Evolutionary conservation across 2,888 invertebrate species (phyloP), one percentile per base, ranked within the genome.

Genomic region (Hyles lineata): DNA sequence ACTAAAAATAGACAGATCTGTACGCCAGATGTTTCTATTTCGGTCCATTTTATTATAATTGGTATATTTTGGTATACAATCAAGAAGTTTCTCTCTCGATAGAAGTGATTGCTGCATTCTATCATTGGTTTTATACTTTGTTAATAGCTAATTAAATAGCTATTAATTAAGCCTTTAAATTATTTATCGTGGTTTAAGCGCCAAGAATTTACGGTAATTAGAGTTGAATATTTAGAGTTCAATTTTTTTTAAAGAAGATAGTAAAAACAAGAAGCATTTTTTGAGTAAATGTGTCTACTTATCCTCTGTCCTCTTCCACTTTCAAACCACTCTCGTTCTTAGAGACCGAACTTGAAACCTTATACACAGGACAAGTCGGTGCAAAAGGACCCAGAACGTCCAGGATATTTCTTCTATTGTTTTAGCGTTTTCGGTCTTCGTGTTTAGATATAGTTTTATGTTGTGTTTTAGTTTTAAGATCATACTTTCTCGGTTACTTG

Each of bases 361-460:
- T 79, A 71, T 87, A 90, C 89, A 83, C 78, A 89, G 90, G 92
- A 90, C 92, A 93, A 94, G 93, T 88, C 92, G 92, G 92, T 88
- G 85, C 80, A 81, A 85, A 82, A 79, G 87, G 88, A 90, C 89
- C 85, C 78, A 76, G 81, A 85, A 80, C 86, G 83, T 86, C 89
- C 85, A 83, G 85, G 83, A 79, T 78, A 76, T 79, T 80, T 80
- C 82, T 81, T 82, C 82, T 83, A 83, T 83, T 80, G 80, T 84
- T 85, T 83, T 79, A 77, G 76, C 74, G 77, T 82, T 80, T 77
- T 84, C 82, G 76, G 75, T 59, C 74, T 78, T 71, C 79, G 75
- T 82, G 76, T 82, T 73, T 88, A 87, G 85, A 84, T 1, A 61
- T 61, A 82, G 81, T 81, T 79, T 84, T 85, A 81, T 85, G 81